Base-by-base conservation (phyloP, 2,113 vertebrate genomes). In the Cathartes aura region DNA sequence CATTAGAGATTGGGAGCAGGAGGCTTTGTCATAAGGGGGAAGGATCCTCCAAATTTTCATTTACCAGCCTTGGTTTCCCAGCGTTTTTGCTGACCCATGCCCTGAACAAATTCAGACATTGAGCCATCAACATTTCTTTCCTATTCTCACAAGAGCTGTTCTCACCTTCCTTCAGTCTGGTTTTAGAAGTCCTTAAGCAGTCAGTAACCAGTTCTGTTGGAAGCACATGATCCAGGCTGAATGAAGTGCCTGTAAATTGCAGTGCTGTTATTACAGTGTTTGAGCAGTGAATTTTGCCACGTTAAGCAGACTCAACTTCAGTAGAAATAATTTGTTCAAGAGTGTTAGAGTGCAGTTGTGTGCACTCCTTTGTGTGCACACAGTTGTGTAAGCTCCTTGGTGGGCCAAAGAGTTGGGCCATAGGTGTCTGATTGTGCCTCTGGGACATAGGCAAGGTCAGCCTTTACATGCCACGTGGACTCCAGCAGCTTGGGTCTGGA, bases 1-100 rank as follows among this genome's bases (percentile, higher is more conserved):
- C 94, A 93, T 97, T 97, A 95, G 78, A 79, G 87, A 47, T 4
- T 7, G 60, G 72, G 71, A 94, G 81, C 73, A 86, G 82, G 56
- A 90, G 80, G 24, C 36, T 92, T 72, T 22, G 36, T 87, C 3
- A 2, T 15, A 30, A 56, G 15, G 34, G 55, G 29, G 43, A 72
- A 87, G 23, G 62, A 80, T 76, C 62, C 74, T 95, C 84, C 74
- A 59, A 27, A 81, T 48, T 82, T 74, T 71, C 60, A 24, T 75
- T 93, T 52, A 8, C 43, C 16, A 82, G 38, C 80, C 50, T 52
- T 58, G 30, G 58, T 72, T 67, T 48, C 36, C 34, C 5, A 1
- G 32, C 1, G 3, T 32, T 87, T 58, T 24, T 50, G 40, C 32
- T 78, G 79, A 74, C 55, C 76, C 4, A 1, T 84, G 63, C 23